Base-by-base conservation (phyloP, 2,888 invertebrate genomes). In the Eristalis pertinax region DNA sequence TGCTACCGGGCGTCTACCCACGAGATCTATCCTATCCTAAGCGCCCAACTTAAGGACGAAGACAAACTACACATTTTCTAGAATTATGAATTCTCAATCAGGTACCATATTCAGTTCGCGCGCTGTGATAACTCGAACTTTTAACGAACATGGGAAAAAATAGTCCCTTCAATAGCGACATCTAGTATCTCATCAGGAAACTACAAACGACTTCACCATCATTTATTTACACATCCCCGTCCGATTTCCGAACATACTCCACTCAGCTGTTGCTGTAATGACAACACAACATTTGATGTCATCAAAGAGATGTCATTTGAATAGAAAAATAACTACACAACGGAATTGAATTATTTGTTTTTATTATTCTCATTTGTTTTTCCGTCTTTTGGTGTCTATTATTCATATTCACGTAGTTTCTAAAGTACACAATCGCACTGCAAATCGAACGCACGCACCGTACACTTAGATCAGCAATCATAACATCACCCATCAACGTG, bases 201-300 rank as follows among this genome's bases (percentile, higher is more conserved):
- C 26, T 22, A 60, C 13, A 24, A 26, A 15, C 7, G 15, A 60
- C n/a, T 43, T 10, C 43, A 15, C 43, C 15, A 35, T n/a, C n/a
- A n/a, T 26, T 32, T 19, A 4, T 35, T 11, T 22, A 29, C 32
- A 58, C 13, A 8, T n/a, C 7, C 32, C 8, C 32, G 32, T 32
- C 29, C 5, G 29, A 56, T 67, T 77, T 77, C 67, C 62, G 58
- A 77, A 50, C 76, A 50, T 50, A 11, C 50, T 35, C 62, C 60
- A 4, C 26, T 50, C 83, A 83, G 77, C 83, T 83, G 83, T 78
- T 81, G 22, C 58, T 62, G 43, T 60, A 75, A 76, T 78, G 83
- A 83, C 83, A 81, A 81, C 81, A 81, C 22, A 29, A 58, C 56
- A 50, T 43, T 74, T 77, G 72, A 73, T 78, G 83, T 78, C 83